Evolutionary conservation across 2,888 invertebrate species (phyloP), one percentile per base, ranked within the genome.

Genomic region (Tupiocoris notatus): DNA sequence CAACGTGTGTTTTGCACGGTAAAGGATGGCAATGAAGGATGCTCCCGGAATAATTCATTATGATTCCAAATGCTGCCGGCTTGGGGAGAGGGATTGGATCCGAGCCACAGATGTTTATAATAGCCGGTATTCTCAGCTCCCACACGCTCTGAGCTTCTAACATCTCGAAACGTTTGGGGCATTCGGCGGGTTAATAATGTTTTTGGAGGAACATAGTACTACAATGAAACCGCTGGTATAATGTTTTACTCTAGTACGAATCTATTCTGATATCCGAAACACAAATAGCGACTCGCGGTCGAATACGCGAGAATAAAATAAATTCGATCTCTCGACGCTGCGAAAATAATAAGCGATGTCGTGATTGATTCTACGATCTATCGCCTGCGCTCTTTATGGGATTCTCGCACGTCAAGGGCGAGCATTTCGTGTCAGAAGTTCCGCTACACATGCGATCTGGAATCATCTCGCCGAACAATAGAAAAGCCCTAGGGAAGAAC

Each of bases 71-170:
- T 57, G 73, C 59, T 59, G 65, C 39, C 3, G 39, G 39, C 6
- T 12, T 39, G 6, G 39, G 59, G 59, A 61, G 71, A 62, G 70
- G 73, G 63, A 62, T 63, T 73, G 73, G 73, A 73, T 73, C 73
- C 73, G 73, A 62, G 73, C 73, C 73, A 73, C 73, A 73, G 73
- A 73, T 73, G 73, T 73, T 73, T 73, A 73, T 73, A 73, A 73
- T 73, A 73, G 73, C 73, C 73, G 73, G 73, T 73, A 62, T 73
- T 73, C 70, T 63, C 62, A 62, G 73, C 73, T 73, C 63, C 56
- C 25, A 63, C 70, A 58, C 70, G 63, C 21, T 20, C 23, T 22
- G 58, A 17, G 59, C 23, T n/a, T 18, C 54, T 21, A 6, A 18
- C 58, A 59, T 59, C 70, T 70, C 70, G 39, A 39, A 22, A 67